Evolutionary conservation across 2,797 vertebrate genomes (phyloP), one percentile per base, ranked within the genome.

Genomic region (Distichodus sexfasciatus): DNA sequence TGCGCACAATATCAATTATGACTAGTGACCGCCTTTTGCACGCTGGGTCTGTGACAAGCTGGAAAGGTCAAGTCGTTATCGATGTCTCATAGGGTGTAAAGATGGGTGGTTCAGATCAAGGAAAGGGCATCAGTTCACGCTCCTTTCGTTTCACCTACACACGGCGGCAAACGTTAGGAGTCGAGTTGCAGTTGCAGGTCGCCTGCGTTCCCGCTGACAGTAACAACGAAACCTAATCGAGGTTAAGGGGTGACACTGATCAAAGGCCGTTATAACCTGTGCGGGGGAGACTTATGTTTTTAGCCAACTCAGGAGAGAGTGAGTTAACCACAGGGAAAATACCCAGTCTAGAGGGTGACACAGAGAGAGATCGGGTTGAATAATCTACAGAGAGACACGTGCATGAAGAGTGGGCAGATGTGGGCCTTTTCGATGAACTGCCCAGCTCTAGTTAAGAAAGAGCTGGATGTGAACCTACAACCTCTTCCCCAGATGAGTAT

Each of bases 251-350:
- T 2, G 14, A 33, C 17, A 8, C 17, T 47, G 7, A 47, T 70
- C 38, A 63, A 63, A 46, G 40, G 21, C 41, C 4, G 31, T 64
- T 40, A n/a, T n/a, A 69, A 57, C 60, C 43, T 47, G 59, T 38
- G 58, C 19, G 24, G 23, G 15, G 38, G 11, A 51, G 6, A 40
- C 31, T 10, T 3, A 7, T 21, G 38, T 54, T n/a, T n/a, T n/a
- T 46, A 31, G 7, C 28, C 10, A 35, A 26, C 7, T 23, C 12
- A 21, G 21, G 28, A 28, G n/a, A 46, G 35, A 14, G 46, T 51
- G 8, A 40, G 26, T 2, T 36, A 23, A 61, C n/a, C n/a, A n/a
- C n/a, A n/a, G n/a, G n/a, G n/a, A n/a, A n/a, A n/a, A n/a, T n/a
- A n/a, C n/a, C n/a, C n/a, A n/a, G n/a, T n/a, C n/a, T n/a, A n/a